phyloP scores from a whole-genome alignment of 92 coral and sea anemone species.

The Parazoanthus atlanticus region DNA sequence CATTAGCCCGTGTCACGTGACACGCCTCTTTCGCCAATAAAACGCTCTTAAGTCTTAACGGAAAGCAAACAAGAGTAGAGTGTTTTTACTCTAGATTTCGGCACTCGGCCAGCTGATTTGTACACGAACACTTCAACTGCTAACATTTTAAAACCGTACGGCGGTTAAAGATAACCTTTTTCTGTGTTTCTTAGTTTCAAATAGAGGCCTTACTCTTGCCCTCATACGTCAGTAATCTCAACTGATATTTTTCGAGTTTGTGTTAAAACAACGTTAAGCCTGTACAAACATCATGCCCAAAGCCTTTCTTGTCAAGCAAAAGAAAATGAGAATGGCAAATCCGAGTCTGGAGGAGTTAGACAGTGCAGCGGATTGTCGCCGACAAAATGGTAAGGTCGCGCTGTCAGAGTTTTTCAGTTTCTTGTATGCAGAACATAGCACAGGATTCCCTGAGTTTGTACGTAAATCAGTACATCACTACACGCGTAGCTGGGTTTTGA shows the following conservation, averaged over 20 bases:
- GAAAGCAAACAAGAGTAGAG: slow-evolving; percentile 31
- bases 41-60: slow-evolving; percentile 37
- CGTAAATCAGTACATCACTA: not conserved
- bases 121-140: slow-evolving; percentile 18
- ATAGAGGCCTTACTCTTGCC: not conserved
- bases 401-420: not conserved
- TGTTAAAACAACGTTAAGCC: slow-evolving; percentile 2
- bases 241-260: not conserved
- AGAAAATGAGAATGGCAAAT: slow-evolving; percentile 59
- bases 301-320: slow-evolving; percentile 84
- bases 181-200: not conserved
- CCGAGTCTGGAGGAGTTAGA: not conserved
- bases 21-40: slow-evolving; percentile 38
- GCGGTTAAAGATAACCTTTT: not conserved
- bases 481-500: not conserved
- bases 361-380: not conserved
- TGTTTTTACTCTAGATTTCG: slow-evolving; percentile 38
- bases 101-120: slow-evolving; percentile 22
- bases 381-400: slow-evolving; percentile 11
- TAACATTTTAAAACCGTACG: slow-evolving; percentile 32
- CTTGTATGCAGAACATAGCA: not conserved
- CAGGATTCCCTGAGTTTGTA: not conserved
- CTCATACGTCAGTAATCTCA: not conserved
- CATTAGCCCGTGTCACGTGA: slow-evolving; percentile 36
- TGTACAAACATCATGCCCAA: slow-evolving; percentile 68